Base-by-base conservation (phyloP, 2,888 invertebrate species). In the Brachynemurus nebulosus region DNA sequence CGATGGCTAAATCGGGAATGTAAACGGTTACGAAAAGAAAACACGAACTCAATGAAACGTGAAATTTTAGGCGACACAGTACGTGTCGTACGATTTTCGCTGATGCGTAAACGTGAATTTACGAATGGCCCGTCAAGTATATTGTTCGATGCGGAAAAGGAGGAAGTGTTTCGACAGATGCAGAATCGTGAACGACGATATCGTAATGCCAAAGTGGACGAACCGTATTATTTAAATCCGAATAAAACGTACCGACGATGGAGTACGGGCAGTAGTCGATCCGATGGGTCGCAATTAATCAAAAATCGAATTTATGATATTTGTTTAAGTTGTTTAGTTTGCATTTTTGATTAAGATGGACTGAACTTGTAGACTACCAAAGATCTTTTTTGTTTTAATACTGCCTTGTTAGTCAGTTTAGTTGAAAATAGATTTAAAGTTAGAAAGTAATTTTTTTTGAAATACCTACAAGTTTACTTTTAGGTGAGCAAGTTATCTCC, bases 31-130 rank as follows among this genome's bases (percentile, higher is more conserved):
- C 14, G 18, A 8, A 19, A 18, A 4, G 44, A 37, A 27, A 37
- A 34, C 17, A 44, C 23, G 7, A 37, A 44, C 23, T n/a, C 37
- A n/a, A 30, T 18, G 38, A 44, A 44, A 27, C 37, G 25, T 16
- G 18, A 38, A 27, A 30, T 44, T 14, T 19, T 44, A 2, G 25
- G 37, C n/a, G 4, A n/a, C 12, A 27, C 44, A 6, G 27, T 18
- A 7, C n/a, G 21, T 12, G 25, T 44, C 12, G 38, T 44, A 12
- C 25, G 38, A 27, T 44, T 16, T 20, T 44, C 44, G 12, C 16
- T 38, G 9, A 44, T 44, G 44, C 16, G 18, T n/a, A 44, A 38
- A 23, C 19, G 27, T n/a, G 44, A 44, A 37, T 44, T 37, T 14
- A 12, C 38, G 17, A 30, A 17, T 4, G 44, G 44, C 23, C 44